Base-by-base conservation (phyloP, 1,140 invertebrate species). In the Bilobella aurantiaca region DNA sequence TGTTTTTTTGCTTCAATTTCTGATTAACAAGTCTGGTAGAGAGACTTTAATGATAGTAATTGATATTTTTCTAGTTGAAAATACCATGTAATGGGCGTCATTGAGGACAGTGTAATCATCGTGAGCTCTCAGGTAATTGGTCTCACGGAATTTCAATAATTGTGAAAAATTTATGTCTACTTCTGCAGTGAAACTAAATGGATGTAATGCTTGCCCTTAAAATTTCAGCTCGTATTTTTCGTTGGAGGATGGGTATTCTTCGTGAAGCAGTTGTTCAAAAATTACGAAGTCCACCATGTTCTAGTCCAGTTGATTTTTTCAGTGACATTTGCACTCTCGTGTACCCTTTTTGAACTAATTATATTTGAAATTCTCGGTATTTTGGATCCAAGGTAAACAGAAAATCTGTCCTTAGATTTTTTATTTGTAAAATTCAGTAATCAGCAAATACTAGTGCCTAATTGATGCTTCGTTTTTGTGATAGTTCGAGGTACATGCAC, bases 331-430 rank as follows among this genome's bases (percentile, higher is more conserved):
- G 89, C 96, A 3, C 79, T 99, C 1, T 99, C 96, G 18, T 98
- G 96, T 76, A 97, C 93, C 3, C 96, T 99, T 92, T 99, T 99
- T 80, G 96, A 99, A 77, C 81, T 99, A 28, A 98, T 99, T 67
- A 99, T 99, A 77, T 99, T 99, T 82, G 97, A 99, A 82, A 99
- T 99, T 75, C 80, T 98, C 59, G 95, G 89, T 49, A 84, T 97
- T 68, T 79, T 99, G 64, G 91, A 96, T 75, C 82, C 85, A 72
- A 87, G 81, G 86, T 87, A 79, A 79, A 78, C 70, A 28, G 56
- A 29, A 49, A 58, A 8, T 42, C n/a, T n/a, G n/a, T n/a, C 8
- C 37, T 42, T 42, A 25, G 59, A 46, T 66, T 66, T n/a, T 72
- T 69, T 57, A 64, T 70, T 66, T 64, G 23, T 37, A 34, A 63